Conservation (phyloP, 1,140 invertebrate species). For the Diorhabda elongata region DNA sequence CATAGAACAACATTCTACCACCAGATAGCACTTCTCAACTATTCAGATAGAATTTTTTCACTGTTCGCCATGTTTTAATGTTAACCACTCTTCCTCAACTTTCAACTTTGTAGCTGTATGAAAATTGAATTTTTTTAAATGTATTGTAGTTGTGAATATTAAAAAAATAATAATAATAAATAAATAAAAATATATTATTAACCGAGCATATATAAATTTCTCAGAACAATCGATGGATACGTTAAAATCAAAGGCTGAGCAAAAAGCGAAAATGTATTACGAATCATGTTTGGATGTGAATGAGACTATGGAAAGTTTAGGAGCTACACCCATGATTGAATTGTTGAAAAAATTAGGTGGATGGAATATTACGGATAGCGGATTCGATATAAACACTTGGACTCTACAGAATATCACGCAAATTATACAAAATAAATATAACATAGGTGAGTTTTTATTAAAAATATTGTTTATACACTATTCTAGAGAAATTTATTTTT, state of each 20-base stretch:
- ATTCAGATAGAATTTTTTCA: too few relatives aligned
- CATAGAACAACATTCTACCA: too few relatives aligned
- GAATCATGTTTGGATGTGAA: constrained; percentile 90
- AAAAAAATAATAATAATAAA: too few relatives aligned
- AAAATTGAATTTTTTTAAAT: too few relatives aligned
- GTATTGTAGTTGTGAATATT: too few relatives aligned
- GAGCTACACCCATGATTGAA: constrained; percentile 73
- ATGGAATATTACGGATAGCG: constrained; percentile 56
- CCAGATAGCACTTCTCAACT: too few relatives aligned
- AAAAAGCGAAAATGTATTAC: constrained; percentile 88
- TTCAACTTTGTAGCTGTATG: too few relatives aligned
- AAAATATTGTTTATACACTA: background rate
- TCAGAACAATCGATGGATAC: constrained; percentile 57
- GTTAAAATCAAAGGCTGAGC: constrained; percentile 75
- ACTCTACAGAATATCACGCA: constrained; percentile 73
- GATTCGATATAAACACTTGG: constrained; percentile 64
- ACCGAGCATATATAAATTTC: constrained; percentile 1
- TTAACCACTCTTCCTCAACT: too few relatives aligned
- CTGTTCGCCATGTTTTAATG: too few relatives aligned
- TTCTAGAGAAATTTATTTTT: background rate
- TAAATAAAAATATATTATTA: too few relatives aligned
- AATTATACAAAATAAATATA: constrained; percentile 79
- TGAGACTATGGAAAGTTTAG: constrained; percentile 81
- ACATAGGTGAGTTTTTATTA: constrained; percentile 57
- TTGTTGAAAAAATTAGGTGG: constrained; percentile 70